Percentiles rank a stretch among this genome's conserved stretches.
phyloP scores from a whole-genome alignment of 2,797 vertebrate genomes.

The Odontamblyopus rebecca region DNA sequence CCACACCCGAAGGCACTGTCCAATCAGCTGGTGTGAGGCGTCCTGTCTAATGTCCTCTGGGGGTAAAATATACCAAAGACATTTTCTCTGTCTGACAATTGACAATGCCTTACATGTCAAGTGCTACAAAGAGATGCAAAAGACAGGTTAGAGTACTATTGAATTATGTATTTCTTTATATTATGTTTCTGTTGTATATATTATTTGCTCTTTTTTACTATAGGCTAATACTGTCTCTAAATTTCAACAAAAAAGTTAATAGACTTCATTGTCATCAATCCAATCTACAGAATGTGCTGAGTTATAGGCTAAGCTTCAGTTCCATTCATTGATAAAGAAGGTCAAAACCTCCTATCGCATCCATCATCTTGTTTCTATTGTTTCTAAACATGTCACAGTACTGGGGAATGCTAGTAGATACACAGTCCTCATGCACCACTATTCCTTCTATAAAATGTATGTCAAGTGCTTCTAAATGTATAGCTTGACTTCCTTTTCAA shows the following conservation, averaged over 20 bases:
- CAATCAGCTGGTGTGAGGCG: slow-evolving; percentile 43
- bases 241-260: background rate
- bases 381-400: background rate
- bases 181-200: background rate
- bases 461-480: slow-evolving; percentile 10
- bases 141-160: no score
- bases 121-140: no score
- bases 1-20: slow-evolving; percentile 32
- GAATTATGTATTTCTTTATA: no score
- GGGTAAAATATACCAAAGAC: slow-evolving; percentile 32
- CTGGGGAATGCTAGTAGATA: background rate
- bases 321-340: background rate
- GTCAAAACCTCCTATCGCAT: slow-evolving; percentile 3
- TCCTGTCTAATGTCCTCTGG: slow-evolving; percentile 16
- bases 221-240: background rate
- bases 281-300: background rate
- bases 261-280: background rate
- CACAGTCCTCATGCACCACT: background rate
- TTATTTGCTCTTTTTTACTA: background rate
- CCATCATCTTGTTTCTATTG: background rate
- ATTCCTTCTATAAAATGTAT: slow-evolving; percentile 9
- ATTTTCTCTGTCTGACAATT: background rate
- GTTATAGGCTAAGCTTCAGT: background rate
- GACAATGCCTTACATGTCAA: no score
- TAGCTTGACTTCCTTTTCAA: background rate